Base-by-base conservation (phyloP, 2,797 vertebrate species). In the Cryptoblepharus egeriae region DNA sequence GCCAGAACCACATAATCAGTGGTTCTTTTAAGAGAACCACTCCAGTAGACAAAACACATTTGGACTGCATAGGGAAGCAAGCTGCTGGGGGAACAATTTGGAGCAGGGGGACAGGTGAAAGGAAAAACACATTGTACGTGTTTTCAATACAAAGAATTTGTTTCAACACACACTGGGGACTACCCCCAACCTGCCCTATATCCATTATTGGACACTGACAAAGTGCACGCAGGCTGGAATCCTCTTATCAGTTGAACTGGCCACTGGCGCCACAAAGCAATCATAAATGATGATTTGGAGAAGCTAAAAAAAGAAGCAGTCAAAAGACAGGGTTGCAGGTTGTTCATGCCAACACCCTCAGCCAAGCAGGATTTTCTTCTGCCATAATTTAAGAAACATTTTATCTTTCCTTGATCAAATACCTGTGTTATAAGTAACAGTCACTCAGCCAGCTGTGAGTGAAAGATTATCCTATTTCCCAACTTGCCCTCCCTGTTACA, bases 311-410 rank as follows among this genome's bases (percentile, higher is more conserved):
- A 64, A 12, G 13, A 12, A n/a, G n/a, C 15, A 30, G 15, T 2
- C 15, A 30, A 64, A 3, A 79, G 83, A 63, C n/a, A 73, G 77
- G 57, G n/a, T 84, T 88, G 80, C 24, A 35, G 37, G 26, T 73
- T 89, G 87, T 87, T 88, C 82, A 89, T 79, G 85, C 77, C 83
- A 80, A 88, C 77, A 77, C 58, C 70, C 77, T 84, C 74, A 4
- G 89, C 81, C 87, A 85, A 90, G 89, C 86, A 90, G 87, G 85
- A 92, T 88, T 92, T 91, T 91, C 91, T 84, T 82, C 91, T 85
- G 72, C 45, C 52, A 70, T 90, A 60, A 91, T 70, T 60, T 42
- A 82, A 84, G 83, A 88, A 91, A 80, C 20, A 90, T 89, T 87
- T 92, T 91, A 92, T 90, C 85, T 85, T 55, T 78, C 75, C 79